phyloP scores from a whole-genome alignment of 2,888 invertebrate genomes.

The Drosophila kuntzei region DNA sequence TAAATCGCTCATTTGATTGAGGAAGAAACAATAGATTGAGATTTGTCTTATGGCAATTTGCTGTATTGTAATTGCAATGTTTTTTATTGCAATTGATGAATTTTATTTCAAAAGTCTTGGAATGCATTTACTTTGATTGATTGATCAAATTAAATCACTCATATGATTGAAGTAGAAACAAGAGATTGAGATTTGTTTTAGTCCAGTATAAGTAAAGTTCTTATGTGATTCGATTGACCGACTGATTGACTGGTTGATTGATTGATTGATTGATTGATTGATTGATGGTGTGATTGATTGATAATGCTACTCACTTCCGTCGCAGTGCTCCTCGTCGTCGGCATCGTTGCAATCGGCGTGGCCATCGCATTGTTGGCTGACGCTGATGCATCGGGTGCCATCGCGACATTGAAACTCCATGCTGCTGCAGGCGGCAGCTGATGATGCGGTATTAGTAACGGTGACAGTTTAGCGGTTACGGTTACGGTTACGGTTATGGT shows the following conservation, averaged over 20 bases:
- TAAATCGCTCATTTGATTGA: neutral
- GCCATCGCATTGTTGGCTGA: slow-evolving; percentile 83
- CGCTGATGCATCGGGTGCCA: slow-evolving; percentile 83
- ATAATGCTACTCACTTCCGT: slow-evolving; percentile 83
- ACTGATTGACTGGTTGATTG: slow-evolving; percentile 6
- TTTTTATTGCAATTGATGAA: too few species aligned
- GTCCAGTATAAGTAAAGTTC: neutral
- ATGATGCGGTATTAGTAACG: slow-evolving; percentile 55
- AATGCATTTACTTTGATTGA: neutral
- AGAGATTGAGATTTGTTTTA: neutral
- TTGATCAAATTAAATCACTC: neutral
- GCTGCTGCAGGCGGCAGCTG: slow-evolving; percentile 83
- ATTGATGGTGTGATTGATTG: slow-evolving; percentile 9
- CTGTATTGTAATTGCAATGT: too few species aligned
- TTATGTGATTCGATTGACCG: neutral
- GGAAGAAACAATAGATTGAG: neutral
- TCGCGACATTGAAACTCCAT: slow-evolving; percentile 84
- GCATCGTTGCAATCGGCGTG: slow-evolving; percentile 82
- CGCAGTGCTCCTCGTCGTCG: slow-evolving; percentile 85
- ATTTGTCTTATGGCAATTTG: too few species aligned
- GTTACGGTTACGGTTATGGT: slow-evolving; percentile 15
- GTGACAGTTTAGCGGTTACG: slow-evolving; percentile 24
- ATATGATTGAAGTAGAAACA: neutral
- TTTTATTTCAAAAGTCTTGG: too few species aligned
- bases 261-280: slow-evolving; percentile 19